Evolutionary conservation across 2,888 invertebrate species (phyloP).

Genomic region (Portevinia maculata): DNA sequence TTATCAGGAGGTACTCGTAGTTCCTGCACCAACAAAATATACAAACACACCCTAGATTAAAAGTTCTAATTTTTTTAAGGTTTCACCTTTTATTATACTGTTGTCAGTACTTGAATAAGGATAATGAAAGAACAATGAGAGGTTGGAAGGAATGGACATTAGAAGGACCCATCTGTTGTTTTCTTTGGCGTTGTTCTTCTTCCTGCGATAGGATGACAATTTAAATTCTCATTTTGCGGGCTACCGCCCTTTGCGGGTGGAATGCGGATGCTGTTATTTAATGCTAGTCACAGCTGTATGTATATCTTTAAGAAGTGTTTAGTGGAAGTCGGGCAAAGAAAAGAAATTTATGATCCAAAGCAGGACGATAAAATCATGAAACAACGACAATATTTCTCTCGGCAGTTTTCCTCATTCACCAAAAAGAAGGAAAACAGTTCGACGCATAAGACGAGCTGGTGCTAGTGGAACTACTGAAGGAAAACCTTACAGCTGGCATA

Average conservation of each 20-base stretch:
- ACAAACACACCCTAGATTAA: neutral
- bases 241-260: neutral
- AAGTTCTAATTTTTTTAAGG: neutral
- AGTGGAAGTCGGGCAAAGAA: slow-evolving; percentile 6
- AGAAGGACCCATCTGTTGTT: slow-evolving; percentile 37
- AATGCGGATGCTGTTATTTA: neutral
- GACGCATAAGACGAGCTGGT: too few relatives aligned
- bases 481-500: neutral
- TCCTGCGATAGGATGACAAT: slow-evolving; percentile 28
- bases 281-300: slow-evolving; percentile 28
- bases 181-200: neutral
- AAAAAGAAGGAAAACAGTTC: too few relatives aligned
- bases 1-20: slow-evolving; percentile 12
- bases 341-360: slow-evolving; percentile 14
- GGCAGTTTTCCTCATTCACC: neutral
- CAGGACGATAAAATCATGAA: slow-evolving; percentile 12
- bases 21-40: slow-evolving; percentile 13
- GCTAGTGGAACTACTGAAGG: neutral
- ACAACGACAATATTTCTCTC: slow-evolving; percentile 14
- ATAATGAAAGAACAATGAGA: slow-evolving; percentile 51
- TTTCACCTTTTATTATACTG: slow-evolving; percentile 40
- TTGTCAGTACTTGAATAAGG: slow-evolving; percentile 56
- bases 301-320: neutral
- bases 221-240: slow-evolving; percentile 43
- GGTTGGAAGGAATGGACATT: slow-evolving; percentile 10